phyloP scores from a whole-genome alignment of 2,113 vertebrate genomes.

The Trematomus loennbergii region DNA sequence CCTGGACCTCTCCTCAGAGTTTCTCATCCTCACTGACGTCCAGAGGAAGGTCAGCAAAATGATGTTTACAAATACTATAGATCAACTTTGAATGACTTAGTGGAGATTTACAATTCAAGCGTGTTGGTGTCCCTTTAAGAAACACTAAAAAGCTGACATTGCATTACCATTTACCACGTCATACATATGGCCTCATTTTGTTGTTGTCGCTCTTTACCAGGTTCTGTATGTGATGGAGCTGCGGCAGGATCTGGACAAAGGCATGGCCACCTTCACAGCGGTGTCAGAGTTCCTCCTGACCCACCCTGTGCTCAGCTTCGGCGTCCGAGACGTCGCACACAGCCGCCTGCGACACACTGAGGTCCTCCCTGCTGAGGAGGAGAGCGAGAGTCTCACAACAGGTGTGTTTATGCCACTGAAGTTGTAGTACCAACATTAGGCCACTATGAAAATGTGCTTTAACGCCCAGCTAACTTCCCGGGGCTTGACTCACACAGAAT shows the following conservation, averaged over 20 bases:
- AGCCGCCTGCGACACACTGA: conserved; percentile 91
- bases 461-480: too few relatives aligned
- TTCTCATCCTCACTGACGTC: conserved; percentile 95
- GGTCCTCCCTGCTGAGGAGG: conserved; percentile 94
- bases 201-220: conserved; percentile 70
- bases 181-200: neutral
- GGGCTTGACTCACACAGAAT: too few relatives aligned
- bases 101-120: neutral
- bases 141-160: neutral
- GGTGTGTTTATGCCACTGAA: conserved; percentile 75
- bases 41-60: conserved; percentile 91
- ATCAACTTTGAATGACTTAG: neutral
- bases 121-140: neutral
- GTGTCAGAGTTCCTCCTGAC: conserved; percentile 98
- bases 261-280: conserved; percentile 94
- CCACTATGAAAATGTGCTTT: too few relatives aligned
- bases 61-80: neutral
- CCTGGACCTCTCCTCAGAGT: conserved; percentile 94
- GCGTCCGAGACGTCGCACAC: conserved; percentile 92
- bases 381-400: conserved; percentile 88
- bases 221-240: conserved; percentile 98
- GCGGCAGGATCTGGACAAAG: conserved; percentile 94
- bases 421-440: too few relatives aligned
- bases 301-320: conserved; percentile 97
- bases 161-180: too few relatives aligned